A percentile compares a stretch with the other conserved stretches of the same genome.
These are phyloP conservation scores for Myathropa florea DNA, from an alignment of 2,888 invertebrate genomes.

Conservation along the genomic window DNA sequence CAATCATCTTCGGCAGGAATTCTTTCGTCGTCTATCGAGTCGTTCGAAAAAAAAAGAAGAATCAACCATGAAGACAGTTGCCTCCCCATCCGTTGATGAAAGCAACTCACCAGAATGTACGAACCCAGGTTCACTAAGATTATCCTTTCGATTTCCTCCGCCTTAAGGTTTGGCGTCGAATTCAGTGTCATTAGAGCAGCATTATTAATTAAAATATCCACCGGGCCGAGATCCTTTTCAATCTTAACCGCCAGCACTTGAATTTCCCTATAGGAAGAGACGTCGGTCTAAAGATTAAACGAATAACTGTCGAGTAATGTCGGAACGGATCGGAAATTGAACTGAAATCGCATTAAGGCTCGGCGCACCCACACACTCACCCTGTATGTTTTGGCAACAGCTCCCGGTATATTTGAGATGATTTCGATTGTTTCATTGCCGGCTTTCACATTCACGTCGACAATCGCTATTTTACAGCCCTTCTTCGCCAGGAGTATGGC, in stretches of 20 bases:
- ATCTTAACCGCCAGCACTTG: slow-evolving; percentile 78
- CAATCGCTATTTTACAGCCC: slow-evolving; percentile 80
- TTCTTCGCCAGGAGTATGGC: slow-evolving; percentile 79
- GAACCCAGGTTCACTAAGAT: slow-evolving; percentile 81
- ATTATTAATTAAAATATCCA: slow-evolving; percentile 81
- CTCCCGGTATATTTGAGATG: slow-evolving; percentile 77
- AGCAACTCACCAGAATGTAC: slow-evolving; percentile 79
- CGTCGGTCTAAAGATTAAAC: slow-evolving; percentile 77
- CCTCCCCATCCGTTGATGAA: neutral
- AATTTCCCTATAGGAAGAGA: slow-evolving; percentile 78
- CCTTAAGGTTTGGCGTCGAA: slow-evolving; percentile 78
- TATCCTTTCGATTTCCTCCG: slow-evolving; percentile 80
- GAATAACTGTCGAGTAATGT: slow-evolving; percentile 67
- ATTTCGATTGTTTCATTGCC: slow-evolving; percentile 79
- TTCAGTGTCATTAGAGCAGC: slow-evolving; percentile 80
- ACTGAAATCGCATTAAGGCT: slow-evolving; percentile 33
- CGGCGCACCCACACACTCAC: slow-evolving; percentile 68
- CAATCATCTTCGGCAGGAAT: slow-evolving; percentile 81
- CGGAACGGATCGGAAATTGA: slow-evolving; percentile 57
- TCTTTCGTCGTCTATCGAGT: slow-evolving; percentile 79
- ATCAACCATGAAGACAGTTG: neutral
- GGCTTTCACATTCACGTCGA: slow-evolving; percentile 79
- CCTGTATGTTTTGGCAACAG: slow-evolving; percentile 78
- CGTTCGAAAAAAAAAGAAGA: neutral
- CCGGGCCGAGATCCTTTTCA: slow-evolving; percentile 79